Percentiles rank a stretch among this genome's conserved stretches.
Evolutionary conservation across 2,113 vertebrate genomes (phyloP).

Genomic region (Sturnira hondurensis): DNA sequence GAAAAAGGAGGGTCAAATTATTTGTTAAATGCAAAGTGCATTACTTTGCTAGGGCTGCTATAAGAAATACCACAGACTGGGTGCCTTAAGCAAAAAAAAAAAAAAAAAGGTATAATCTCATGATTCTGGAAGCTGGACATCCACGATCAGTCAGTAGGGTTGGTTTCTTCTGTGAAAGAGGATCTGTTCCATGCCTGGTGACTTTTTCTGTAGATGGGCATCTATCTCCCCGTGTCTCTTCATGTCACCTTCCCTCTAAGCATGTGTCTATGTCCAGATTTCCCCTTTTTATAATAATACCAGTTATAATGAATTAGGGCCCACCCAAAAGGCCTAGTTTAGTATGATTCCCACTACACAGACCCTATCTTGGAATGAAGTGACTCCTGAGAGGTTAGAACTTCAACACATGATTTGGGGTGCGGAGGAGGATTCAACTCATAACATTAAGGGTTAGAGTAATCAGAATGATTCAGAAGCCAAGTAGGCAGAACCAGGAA

Average conservation of each 20-base stretch:
- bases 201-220: not conserved
- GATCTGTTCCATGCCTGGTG: not conserved
- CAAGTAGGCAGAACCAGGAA: not conserved
- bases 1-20: not conserved
- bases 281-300: not conserved
- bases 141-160: not conserved
- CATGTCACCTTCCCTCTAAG: not conserved
- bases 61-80: not conserved
- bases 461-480: not conserved
- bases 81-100: not conserved
- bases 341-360: not conserved
- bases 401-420: not conserved
- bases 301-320: not conserved
- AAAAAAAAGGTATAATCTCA: not conserved
- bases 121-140: not conserved
- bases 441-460: not conserved
- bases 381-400: not conserved
- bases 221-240: not conserved
- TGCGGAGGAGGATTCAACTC: not conserved
- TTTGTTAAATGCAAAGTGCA: not conserved
- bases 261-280: not conserved
- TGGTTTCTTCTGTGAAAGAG: not conserved
- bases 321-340: not conserved
- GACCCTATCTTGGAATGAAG: not conserved
- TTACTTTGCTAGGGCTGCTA: not conserved